Evolutionary conservation across 2,888 invertebrate species (phyloP), one percentile per base, ranked within the genome.

Genomic region (Phalera bucephala): DNA sequence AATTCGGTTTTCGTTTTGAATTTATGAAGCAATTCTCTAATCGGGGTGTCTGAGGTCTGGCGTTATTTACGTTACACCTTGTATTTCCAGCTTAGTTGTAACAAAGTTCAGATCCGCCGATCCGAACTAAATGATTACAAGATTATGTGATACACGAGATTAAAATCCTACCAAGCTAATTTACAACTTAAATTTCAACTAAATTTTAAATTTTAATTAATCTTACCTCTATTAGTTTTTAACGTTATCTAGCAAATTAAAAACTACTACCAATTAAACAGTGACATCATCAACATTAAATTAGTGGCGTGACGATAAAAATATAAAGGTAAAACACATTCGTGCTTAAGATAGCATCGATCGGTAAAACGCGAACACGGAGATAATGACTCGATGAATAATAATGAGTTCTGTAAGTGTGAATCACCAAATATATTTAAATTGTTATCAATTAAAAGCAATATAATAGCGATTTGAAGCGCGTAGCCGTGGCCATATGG

Each of bases 361-460:
- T 45, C 51, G 65, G 73, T 79, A 76, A 80, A 81, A 85, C 66
- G 78, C 77, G 83, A 82, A 83, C 86, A 82, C 66, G 66, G 62
- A 81, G 84, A 87, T 88, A 86, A 89, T 85, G 78, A 80, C 80
- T 77, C 88, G 88, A 89, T 88, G 89, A 89, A 88, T 89, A 88
- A 79, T 85, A 86, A 88, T 86, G 80, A 87, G 82, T 64, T 76
- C 67, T 66, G 80, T 84, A 87, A 88, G 89, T 89, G 89, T 89
- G 89, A 89, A 89, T 88, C 89, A 89, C 85, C 88, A 88, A 89
- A 89, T 89, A 86, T 88, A 88, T 89, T 88, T 89, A 88, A 88
- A 89, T 89, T 89, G 89, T 89, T 89, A 89, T 89, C 89, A 89
- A 89, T 89, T 88, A 89, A 89, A 89, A 88, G 87, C 85, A 89